phyloP scores from a whole-genome alignment of 1,140 invertebrate genomes.

The Drosophila bipectinata region DNA sequence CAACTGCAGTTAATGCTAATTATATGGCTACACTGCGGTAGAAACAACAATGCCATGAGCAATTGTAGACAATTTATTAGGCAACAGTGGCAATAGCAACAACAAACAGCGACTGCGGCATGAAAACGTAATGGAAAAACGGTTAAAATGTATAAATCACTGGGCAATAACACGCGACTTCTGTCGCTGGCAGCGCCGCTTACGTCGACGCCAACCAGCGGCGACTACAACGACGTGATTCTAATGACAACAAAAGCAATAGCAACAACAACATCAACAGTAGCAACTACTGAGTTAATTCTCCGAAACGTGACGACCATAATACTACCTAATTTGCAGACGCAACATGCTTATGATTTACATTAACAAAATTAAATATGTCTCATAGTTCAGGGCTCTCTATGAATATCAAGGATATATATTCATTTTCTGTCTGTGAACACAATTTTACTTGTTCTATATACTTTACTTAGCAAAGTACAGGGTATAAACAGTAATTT shows the following conservation, averaged over 20 bases:
- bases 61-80: conserved; percentile 58
- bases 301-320: background rate
- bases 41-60: conserved; percentile 34
- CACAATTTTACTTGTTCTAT: background rate
- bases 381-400: too few relatives aligned
- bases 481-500: conserved; percentile 26
- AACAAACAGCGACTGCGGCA: conserved; percentile 27
- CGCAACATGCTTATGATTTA: too few relatives aligned
- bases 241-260: conserved; percentile 15
- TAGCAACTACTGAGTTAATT: conserved; percentile 1
- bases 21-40: conserved; percentile 33
- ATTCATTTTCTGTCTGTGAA: background rate
- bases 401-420: too few relatives aligned
- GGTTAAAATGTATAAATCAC: conserved; percentile 58
- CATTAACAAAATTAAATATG: too few relatives aligned
- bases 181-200: conserved; percentile 19
- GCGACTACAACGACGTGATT: conserved; percentile 14
- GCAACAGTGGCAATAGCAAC: conserved; percentile 23
- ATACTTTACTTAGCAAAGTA: background rate
- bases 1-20: conserved; percentile 53
- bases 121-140: conserved; percentile 34
- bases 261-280: background rate
- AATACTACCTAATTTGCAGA: background rate
- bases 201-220: conserved; percentile 3
- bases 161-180: conserved; percentile 45